These are phyloP conservation scores for Coenobita brevimanus DNA, from an alignment of 1,140 invertebrate genomes.

Conservation along the genomic window DNA sequence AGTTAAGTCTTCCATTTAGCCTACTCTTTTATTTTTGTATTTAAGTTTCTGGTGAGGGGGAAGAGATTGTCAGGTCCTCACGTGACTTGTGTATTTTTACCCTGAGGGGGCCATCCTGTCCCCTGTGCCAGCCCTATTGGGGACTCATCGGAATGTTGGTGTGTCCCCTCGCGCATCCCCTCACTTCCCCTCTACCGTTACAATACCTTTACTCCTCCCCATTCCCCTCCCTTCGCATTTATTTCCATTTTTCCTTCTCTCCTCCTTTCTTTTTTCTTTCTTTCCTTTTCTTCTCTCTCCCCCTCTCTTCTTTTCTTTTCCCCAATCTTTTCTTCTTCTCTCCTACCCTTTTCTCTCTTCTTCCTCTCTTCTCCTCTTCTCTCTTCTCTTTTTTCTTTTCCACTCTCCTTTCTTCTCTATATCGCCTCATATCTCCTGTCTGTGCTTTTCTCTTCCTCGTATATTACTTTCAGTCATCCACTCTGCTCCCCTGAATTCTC, in stretches of 20 bases:
- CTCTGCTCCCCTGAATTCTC: too few species aligned
- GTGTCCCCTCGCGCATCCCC: neutral
- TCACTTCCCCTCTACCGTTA: conserved; percentile 29
- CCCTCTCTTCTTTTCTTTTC: neutral
- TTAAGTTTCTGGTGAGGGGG: too few species aligned
- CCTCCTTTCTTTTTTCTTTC: neutral
- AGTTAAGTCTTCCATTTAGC: too few species aligned
- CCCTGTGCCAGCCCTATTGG: too few species aligned
- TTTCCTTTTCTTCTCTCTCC: conserved; percentile 37
- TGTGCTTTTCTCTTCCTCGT: too few species aligned
- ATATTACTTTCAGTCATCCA: too few species aligned
- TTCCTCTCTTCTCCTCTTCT: neutral
- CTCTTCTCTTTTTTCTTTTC: neutral
- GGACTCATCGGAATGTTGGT: too few species aligned
- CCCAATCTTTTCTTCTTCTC: neutral
- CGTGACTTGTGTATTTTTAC: too few species aligned
- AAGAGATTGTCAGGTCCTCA: too few species aligned
- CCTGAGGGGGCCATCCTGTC: too few species aligned
- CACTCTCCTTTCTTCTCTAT: neutral
- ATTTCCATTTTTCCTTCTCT: conserved; percentile 37
- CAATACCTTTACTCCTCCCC: conserved; percentile 39
- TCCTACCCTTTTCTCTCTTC: neutral
- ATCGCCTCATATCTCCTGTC: neutral
- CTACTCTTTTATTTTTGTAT: too few species aligned
- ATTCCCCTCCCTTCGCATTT: conserved; percentile 48